Conservation (phyloP, 2,888 invertebrate species). For the Caprella mutica region DNA sequence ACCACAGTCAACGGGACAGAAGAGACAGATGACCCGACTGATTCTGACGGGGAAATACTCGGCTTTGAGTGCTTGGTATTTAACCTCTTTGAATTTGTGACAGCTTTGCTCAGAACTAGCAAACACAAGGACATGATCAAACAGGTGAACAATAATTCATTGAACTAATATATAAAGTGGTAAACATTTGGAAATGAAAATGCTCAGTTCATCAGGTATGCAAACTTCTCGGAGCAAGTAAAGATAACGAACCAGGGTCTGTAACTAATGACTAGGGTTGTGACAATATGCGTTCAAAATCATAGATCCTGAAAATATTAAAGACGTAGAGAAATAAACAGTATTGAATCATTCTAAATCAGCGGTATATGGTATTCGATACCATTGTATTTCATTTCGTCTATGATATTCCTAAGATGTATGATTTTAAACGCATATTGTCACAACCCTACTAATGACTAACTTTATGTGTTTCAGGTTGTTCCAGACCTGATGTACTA, state of each 20-base stretch:
- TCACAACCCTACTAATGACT: no score
- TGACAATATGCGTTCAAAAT: no score
- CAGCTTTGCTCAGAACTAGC: conserved; percentile 47
- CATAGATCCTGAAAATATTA: no score
- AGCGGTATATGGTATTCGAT: no score
- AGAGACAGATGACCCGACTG: conserved; percentile 48
- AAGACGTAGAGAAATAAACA: no score
- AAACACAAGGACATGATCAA: conserved; percentile 41
- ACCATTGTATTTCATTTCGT: no score
- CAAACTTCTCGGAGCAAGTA: no score
- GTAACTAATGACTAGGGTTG: no score
- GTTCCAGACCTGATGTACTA: conserved; percentile 55
- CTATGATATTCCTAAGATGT: no score
- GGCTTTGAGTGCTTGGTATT: conserved; percentile 55
- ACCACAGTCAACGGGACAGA: conserved; percentile 51
- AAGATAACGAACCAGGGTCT: conserved; percentile 16
- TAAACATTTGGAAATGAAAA: neutral
- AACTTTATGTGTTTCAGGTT: conserved; percentile 51
- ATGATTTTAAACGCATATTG: no score
- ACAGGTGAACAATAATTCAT: conserved; percentile 10
- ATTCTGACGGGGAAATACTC: conserved; percentile 54
- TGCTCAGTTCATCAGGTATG: no score
- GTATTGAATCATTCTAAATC: no score
- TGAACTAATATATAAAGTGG: conserved; percentile 9
- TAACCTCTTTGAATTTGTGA: conserved; percentile 56